phyloP scores from a whole-genome alignment of 1,140 invertebrate genomes.

The Drosophila baimaii region DNA sequence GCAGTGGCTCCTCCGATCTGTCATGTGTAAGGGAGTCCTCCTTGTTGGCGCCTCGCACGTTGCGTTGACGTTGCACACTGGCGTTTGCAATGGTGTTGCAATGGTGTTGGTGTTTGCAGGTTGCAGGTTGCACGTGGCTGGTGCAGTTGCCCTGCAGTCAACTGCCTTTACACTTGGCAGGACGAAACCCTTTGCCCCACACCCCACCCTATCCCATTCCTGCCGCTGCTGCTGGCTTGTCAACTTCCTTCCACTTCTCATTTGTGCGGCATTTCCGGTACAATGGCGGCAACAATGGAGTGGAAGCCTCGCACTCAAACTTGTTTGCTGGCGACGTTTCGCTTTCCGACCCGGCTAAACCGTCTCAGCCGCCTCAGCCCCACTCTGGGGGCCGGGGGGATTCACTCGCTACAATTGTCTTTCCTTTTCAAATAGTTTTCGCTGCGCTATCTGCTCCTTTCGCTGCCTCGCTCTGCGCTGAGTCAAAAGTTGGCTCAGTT shows the following conservation, averaged over 20 bases:
- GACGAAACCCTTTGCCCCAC: not conserved
- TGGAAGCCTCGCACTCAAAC: conserved; percentile 56
- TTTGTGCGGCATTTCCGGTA: conserved; percentile 80
- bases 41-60: conserved; percentile 71
- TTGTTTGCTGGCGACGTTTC: conserved; percentile 77
- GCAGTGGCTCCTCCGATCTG: conserved; percentile 48
- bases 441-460: conserved; percentile 30
- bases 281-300: conserved; percentile 72
- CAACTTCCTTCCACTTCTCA: conserved; percentile 81
- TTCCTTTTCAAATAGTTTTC: conserved; percentile 75
- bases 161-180: conserved; percentile 52
- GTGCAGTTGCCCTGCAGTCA: conserved; percentile 58
- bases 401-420: conserved; percentile 65
- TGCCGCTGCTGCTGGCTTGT: conserved; percentile 45
- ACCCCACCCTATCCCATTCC: not conserved
- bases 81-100: conserved; percentile 17
- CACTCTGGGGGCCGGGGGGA: conserved; percentile 9
- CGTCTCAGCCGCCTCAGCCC: conserved; percentile 64
- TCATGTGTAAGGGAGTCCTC: conserved; percentile 54
- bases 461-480: conserved; percentile 19
- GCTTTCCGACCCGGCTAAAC: conserved; percentile 76
- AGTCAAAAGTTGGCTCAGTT: conserved; percentile 76
- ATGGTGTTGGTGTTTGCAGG: conserved; percentile 17
- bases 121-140: conserved; percentile 22
- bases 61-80: conserved; percentile 38